Percentiles rank a stretch among this genome's conserved stretches.
phyloP scores from a whole-genome alignment of 2,113 vertebrate genomes.

The Erinaceus europaeus region DNA sequence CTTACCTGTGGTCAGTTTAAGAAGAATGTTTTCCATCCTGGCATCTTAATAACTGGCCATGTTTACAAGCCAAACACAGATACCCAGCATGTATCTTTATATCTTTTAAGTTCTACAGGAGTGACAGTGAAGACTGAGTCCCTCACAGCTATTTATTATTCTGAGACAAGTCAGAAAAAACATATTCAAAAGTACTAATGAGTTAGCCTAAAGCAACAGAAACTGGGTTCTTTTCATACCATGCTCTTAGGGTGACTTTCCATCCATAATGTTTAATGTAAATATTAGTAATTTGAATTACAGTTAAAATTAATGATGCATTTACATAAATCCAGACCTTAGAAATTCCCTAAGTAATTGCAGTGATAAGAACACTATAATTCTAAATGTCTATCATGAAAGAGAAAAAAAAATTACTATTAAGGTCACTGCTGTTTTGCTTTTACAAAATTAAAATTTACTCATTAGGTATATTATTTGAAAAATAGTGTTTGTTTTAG shows the following conservation, averaged over 20 bases:
- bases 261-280: slow-evolving; percentile 36
- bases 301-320: slow-evolving; percentile 52
- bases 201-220: slow-evolving; percentile 26
- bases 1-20: not conserved
- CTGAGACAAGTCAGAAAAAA: not conserved
- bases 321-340: slow-evolving; percentile 44
- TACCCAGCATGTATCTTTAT: not conserved
- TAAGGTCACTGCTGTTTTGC: slow-evolving; percentile 49
- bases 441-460: slow-evolving; percentile 46
- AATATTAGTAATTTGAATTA: slow-evolving; percentile 51
- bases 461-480: slow-evolving; percentile 48
- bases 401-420: not conserved
- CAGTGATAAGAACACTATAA: slow-evolving; percentile 46
- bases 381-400: slow-evolving; percentile 30
- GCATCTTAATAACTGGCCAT: not conserved
- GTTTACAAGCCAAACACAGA: not conserved
- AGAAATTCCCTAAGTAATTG: slow-evolving; percentile 35
- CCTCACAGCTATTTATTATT: not conserved
- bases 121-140: no score
- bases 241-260: not conserved
- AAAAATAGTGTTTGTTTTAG: slow-evolving; percentile 56
- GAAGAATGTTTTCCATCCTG: not conserved
- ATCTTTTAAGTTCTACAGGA: not conserved
- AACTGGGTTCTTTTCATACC: slow-evolving; percentile 3
- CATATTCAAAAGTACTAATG: not conserved